Evolutionary conservation across 2,888 invertebrate species (phyloP).

Genomic region (Argyra leucocephala): DNA sequence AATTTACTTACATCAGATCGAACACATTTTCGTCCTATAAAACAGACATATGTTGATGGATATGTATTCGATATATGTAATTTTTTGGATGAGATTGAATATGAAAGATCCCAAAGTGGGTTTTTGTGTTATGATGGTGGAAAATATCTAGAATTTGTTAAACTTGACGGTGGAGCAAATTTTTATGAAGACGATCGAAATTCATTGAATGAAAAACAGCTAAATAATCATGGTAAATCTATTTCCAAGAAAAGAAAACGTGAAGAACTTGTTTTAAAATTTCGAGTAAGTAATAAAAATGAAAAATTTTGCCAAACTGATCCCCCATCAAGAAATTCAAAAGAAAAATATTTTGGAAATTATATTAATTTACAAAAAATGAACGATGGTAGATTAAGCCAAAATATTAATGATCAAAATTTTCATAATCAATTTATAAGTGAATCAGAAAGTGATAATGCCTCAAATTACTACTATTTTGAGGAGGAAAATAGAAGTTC

Average conservation of each 20-base stretch:
- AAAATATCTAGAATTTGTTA: constrained; percentile 33
- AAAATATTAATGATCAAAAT: constrained; percentile 5
- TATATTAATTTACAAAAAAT: background rate
- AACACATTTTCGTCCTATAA: constrained; percentile 77
- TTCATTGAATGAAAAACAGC: background rate
- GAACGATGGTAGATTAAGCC: background rate
- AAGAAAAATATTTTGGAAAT: background rate
- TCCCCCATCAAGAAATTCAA: constrained; percentile 10
- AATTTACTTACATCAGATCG: constrained; percentile 66
- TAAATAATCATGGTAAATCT: background rate
- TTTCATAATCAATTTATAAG: background rate
- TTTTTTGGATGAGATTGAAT: constrained; percentile 55
- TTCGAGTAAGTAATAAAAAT: constrained; percentile 50
- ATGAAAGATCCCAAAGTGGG: constrained; percentile 58
- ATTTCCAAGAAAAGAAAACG: constrained; percentile 10
- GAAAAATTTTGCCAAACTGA: constrained; percentile 54
- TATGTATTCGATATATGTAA: constrained; percentile 60
- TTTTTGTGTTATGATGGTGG: constrained; percentile 50
- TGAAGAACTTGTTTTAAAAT: constrained; percentile 55
- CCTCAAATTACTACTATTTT: background rate
- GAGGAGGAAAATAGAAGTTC: constrained; percentile 7
- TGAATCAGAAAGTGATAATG: constrained; percentile 5
- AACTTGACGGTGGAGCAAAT: constrained; percentile 25
- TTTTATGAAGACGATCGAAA: constrained; percentile 14
- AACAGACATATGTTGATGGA: constrained; percentile 57